These are phyloP conservation scores for Xylocampa areola DNA, from an alignment of 2,888 invertebrate genomes.

Conservation along the genomic window DNA sequence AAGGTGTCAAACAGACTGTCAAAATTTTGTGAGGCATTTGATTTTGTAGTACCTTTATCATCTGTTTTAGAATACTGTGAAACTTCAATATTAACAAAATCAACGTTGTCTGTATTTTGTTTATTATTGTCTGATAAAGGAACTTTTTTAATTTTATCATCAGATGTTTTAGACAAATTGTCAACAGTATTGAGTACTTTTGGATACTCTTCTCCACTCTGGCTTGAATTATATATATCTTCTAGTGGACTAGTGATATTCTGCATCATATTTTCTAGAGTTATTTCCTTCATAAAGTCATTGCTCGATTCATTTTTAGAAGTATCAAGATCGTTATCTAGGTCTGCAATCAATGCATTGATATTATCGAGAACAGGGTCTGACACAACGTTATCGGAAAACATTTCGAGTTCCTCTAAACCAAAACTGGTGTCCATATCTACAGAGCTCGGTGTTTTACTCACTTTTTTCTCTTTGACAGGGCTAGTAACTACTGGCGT, in stretches of 20 bases:
- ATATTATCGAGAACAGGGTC: conserved; percentile 80
- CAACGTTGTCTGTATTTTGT: conserved; percentile 6
- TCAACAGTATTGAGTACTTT: conserved; percentile 54
- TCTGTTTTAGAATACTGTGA: conserved; percentile 8
- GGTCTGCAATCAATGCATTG: conserved; percentile 78
- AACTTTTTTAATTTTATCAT: not conserved
- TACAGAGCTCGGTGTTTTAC: conserved; percentile 23
- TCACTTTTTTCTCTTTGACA: conserved; percentile 23
- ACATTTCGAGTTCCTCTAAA: conserved; percentile 78
- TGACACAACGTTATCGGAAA: conserved; percentile 75
- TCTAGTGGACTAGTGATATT: conserved; percentile 65
- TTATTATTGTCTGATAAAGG: not conserved
- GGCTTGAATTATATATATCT: conserved; percentile 55
- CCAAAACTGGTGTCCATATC: conserved; percentile 64
- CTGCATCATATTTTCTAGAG: conserved; percentile 71
- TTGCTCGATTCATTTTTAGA: conserved; percentile 64
- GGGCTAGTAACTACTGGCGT: conserved; percentile 9
- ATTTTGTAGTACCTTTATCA: not conserved
- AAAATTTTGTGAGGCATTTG: conserved; percentile 2
- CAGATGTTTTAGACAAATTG: conserved; percentile 26
- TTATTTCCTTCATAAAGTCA: conserved; percentile 72
- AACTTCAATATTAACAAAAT: not conserved
- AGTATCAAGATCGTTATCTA: conserved; percentile 75
- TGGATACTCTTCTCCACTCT: conserved; percentile 60
- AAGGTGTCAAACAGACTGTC: conserved; percentile 5